Evolutionary conservation across 2,888 invertebrate species (phyloP).

Genomic region (Andrena minutula): DNA sequence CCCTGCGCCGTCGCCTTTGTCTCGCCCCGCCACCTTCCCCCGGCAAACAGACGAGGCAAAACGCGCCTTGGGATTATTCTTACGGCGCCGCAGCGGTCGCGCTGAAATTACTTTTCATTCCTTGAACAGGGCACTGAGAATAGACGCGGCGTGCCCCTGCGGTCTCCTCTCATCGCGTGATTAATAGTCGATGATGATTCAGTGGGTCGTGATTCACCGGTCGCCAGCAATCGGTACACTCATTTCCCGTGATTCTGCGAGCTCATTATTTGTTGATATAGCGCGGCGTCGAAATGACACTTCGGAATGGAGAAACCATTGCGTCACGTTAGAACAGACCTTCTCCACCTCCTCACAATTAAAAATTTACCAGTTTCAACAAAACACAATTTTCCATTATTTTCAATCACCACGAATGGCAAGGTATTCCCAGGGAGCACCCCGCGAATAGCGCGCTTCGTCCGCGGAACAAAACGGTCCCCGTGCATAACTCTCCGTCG

Average conservation of each 20-base stretch:
- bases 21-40: conserved; percentile 16
- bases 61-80: conserved; percentile 37
- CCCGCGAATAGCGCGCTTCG: background rate
- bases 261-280: background rate
- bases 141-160: background rate
- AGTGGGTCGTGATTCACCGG: conserved; percentile 51
- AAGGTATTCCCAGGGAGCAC: background rate
- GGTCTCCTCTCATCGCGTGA: background rate
- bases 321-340: background rate
- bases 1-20: conserved; percentile 50
- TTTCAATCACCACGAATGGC: background rate
- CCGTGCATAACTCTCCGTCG: conserved; percentile 2
- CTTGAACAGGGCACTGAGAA: background rate
- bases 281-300: no score
- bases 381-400: background rate
- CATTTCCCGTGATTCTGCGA: conserved; percentile 19
- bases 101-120: conserved; percentile 28
- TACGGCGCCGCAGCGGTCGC: background rate
- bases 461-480: background rate
- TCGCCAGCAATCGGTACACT: conserved; percentile 2
- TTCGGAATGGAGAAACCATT: background rate
- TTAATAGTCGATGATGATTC: conserved; percentile 52
- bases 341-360: background rate
- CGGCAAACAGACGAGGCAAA: background rate
- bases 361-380: no score